Base-by-base conservation (phyloP, 2,888 invertebrate species). In the Atethmia centrago region DNA sequence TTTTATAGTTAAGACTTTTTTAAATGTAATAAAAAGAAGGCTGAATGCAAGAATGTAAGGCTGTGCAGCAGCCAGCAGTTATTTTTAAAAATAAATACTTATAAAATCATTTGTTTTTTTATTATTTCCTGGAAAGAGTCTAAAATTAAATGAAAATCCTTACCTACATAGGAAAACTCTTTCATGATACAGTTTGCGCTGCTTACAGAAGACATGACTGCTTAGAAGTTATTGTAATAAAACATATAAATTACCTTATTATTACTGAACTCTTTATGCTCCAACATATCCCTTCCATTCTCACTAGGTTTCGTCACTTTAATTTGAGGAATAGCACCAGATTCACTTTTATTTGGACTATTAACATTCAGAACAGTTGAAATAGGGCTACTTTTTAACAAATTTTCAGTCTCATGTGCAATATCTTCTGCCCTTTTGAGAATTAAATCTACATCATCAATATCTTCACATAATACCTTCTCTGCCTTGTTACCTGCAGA, bases 401-500 rank as follows among this genome's bases (percentile, higher is more conserved):
- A 90, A 88, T 92, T 92, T 80, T 94, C 88, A 53, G 95, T 94
- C 84, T 96, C 95, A 10, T 91, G 88, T 19, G 95, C 94, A 45
- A 96, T 94, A 77, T 94, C 92, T 87, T 96, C 95, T 8, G 96
- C 96, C 83, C 92, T 93, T 86, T 94, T 96, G 72, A 96, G 90
- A 85, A 96, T 96, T 74, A 95, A 85, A 61, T 94, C 96, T 7
- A 96, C 93, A 88, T 96, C 96, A 42, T 96, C 95, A 25, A 90
- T 87, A 81, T 95, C 95, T 19, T 93, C 93, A 40, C 88, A 89
- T 53, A 94, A 84, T 42, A 92, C 88, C 58, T 88, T 91, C 72
- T 92, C 92, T 58, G 90, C 90, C 53, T 88, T 90, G 75, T 90
- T 91, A 63, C 79, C 77, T 47, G 90, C 91, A 51, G 97, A 95